Evolutionary conservation across 2,113 vertebrate species (phyloP), one percentile per base, ranked within the genome.

Genomic region (Proteles cristata): DNA sequence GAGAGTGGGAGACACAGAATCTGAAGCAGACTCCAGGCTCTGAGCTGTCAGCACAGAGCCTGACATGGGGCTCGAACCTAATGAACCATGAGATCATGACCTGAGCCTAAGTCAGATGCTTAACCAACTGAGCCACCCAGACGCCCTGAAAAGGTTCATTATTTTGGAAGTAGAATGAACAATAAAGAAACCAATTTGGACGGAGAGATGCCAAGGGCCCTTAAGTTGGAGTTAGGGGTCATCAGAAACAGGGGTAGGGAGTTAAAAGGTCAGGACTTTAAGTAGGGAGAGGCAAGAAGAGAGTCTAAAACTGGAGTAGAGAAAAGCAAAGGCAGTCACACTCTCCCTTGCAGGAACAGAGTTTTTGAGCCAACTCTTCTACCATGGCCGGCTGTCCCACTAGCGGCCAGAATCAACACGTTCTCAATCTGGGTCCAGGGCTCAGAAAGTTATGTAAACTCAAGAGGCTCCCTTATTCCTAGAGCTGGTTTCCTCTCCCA

Each of bases 401-500:
- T 61, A 77, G 76, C 35, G 43, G 85, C 93, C 95, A 94, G 94
- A 95, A 55, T 96, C 97, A 96, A 80, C 82, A 82, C 58, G 84
- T 94, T 93, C 83, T 68, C 84, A 74, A 68, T 48, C 81, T 85
- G 66, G 21, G 35, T 43, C 82, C 97, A 86, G 35, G 90, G 73
- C 94, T 96, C 81, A 84, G 74, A 83, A 89, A 93, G 76, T 84
- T 93, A 90, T 50, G 74, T 94, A 79, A 95, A 92, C 90, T 80
- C 93, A 82, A 43, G 90, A 86, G 84, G 63, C 19, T 65, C 28
- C 48, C 53, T 84, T 61, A 66, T 93, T 96, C 92, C 92, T 92
- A 14, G 35, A 93, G 63, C 94, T 95, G 87, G 43, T 80, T 97
- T 97, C 96, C 66, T 96, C 39, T 97, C 83, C 8, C 83, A 68